A percentile compares a stretch with the other conserved stretches of the same genome.
phyloP scores from a whole-genome alignment of 2,113 vertebrate genomes.

The Jacana jacana region DNA sequence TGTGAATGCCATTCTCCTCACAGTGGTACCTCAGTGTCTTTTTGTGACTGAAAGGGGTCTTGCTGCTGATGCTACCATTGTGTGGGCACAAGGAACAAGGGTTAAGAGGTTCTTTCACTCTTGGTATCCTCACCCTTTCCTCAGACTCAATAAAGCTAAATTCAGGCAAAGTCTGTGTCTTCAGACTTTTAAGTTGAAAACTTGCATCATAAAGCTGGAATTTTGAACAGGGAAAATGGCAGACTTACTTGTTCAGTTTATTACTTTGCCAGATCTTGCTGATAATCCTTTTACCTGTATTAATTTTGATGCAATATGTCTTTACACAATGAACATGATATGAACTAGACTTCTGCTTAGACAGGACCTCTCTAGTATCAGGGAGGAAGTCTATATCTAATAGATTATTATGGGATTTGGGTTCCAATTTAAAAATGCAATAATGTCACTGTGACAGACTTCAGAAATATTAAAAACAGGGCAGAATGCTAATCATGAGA shows the following conservation, averaged over 20 bases:
- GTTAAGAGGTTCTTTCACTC: neutral
- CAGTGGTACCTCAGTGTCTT: accelerated
- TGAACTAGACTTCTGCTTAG: neutral
- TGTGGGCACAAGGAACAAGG: accelerated
- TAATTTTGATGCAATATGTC: neutral
- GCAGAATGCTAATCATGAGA: neutral
- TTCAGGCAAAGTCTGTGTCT: neutral
- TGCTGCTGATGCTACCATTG: neutral
- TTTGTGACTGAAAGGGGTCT: neutral
- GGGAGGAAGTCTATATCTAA: neutral
- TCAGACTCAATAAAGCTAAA: neutral
- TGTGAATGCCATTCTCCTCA: neutral
- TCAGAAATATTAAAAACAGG: neutral
- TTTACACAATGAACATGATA: neutral
- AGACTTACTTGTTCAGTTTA: neutral
- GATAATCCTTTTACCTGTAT: neutral
- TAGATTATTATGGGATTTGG: neutral
- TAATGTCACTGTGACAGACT: neutral
- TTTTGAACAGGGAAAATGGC: neutral
- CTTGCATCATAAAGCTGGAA: neutral
- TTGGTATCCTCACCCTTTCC: neutral
- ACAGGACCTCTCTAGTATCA: neutral
- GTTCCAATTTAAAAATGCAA: neutral
- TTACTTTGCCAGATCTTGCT: neutral
- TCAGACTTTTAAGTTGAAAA: neutral